These are phyloP conservation scores for Callyntrura sp. DNA, from an alignment of 2,888 invertebrate species.

Conservation along the genomic window DNA sequence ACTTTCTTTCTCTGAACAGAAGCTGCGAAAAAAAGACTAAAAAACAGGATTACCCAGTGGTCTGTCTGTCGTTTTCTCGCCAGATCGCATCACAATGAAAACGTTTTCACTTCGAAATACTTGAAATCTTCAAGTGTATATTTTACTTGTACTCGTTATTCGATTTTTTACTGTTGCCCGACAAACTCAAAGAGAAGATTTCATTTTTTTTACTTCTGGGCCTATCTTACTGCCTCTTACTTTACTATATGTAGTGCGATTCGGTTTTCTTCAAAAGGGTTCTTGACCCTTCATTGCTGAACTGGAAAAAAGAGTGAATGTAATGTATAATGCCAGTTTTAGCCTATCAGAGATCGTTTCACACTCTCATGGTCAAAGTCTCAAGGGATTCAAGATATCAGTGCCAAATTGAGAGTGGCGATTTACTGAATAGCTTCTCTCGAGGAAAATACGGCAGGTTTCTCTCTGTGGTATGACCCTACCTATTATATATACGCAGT, in stretches of 20 bases:
- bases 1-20: slow-evolving; percentile 22
- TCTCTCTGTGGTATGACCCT: not conserved
- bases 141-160: slow-evolving; percentile 18
- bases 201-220: slow-evolving; percentile 13
- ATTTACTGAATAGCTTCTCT: slow-evolving; percentile 67
- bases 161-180: slow-evolving; percentile 54
- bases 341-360: slow-evolving; percentile 61
- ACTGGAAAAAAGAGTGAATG: slow-evolving; percentile 25
- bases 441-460: slow-evolving; percentile 10
- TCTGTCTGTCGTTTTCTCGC: slow-evolving; percentile 50
- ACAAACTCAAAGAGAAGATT: slow-evolving; percentile 37
- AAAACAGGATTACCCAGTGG: slow-evolving; percentile 28
- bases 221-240: not conserved
- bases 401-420: slow-evolving; percentile 70
- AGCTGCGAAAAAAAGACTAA: not conserved
- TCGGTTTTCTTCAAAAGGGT: slow-evolving; percentile 59
- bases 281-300: slow-evolving; percentile 68
- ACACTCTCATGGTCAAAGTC: slow-evolving; percentile 71
- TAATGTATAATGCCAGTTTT: slow-evolving; percentile 64
- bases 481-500: not conserved
- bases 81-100: slow-evolving; percentile 67
- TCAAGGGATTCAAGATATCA: slow-evolving; percentile 66
- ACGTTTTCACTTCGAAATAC: slow-evolving; percentile 23
- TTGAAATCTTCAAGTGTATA: slow-evolving; percentile 27
- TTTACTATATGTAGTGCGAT: not conserved